phyloP scores from a whole-genome alignment of 2,113 vertebrate genomes.

The Edolisoma coerulescens region DNA sequence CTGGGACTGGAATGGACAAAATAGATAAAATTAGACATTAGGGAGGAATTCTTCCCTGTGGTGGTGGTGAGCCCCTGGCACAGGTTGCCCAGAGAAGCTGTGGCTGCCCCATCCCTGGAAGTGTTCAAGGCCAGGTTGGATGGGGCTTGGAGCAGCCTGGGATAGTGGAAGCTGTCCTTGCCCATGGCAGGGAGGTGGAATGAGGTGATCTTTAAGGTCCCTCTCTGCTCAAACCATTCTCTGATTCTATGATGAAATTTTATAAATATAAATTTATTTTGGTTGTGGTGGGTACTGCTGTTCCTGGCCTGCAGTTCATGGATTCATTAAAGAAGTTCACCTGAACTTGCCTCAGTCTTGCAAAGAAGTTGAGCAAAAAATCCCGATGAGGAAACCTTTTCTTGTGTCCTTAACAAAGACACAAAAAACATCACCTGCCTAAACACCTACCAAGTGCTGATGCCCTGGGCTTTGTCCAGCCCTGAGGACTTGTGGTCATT shows the following conservation, averaged over 20 bases:
- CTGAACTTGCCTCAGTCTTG: background rate
- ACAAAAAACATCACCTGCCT: background rate
- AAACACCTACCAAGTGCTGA: background rate
- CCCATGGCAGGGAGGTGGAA: background rate
- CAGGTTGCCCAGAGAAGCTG: background rate
- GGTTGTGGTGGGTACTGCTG: background rate
- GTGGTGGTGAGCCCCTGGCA: rapidly evolving
- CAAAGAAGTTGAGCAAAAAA: background rate
- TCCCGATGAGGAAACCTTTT: background rate
- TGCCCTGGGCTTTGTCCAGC: background rate
- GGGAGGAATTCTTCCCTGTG: background rate
- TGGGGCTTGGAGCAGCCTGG: rapidly evolving
- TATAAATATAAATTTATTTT: background rate
- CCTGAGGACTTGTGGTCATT: background rate
- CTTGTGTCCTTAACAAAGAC: background rate
- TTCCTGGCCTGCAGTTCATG: background rate
- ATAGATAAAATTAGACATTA: background rate
- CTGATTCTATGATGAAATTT: too few species aligned
- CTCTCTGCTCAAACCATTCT: background rate
- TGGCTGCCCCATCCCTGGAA: background rate
- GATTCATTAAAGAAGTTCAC: background rate
- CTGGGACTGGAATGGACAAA: background rate
- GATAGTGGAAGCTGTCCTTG: background rate
- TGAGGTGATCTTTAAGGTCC: rapidly evolving
- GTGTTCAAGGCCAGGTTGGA: background rate